Conservation (phyloP, 2,797 vertebrate genomes). For the Gadopsis bispinosus region DNA sequence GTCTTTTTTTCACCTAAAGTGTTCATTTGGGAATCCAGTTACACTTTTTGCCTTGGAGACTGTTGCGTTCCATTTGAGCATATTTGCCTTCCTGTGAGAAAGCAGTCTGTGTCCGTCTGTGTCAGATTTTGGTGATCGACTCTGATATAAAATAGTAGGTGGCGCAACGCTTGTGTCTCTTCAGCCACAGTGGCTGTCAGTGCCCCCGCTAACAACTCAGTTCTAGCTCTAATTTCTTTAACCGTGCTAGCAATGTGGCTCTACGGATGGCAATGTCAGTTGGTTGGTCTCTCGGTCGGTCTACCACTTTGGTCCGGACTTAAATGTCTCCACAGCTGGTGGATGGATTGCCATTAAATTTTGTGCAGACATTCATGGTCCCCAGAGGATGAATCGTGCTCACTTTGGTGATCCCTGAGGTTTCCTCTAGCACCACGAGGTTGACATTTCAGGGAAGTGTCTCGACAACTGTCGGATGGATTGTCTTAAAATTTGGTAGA, state of each 20-base stretch:
- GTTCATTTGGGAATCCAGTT: neutral
- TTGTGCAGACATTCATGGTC: neutral
- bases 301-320: neutral
- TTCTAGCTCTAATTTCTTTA: neutral
- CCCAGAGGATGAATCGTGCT: neutral
- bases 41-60: neutral
- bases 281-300: neutral
- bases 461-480: neutral
- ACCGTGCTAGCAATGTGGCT: neutral
- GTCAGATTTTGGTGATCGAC: neutral
- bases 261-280: neutral
- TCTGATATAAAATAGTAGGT: neutral
- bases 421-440: neutral
- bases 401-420: neutral
- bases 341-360: neutral
- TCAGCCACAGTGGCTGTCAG: neutral
- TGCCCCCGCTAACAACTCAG: neutral
- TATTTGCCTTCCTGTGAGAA: neutral
- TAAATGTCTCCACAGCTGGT: neutral
- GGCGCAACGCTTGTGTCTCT: neutral
- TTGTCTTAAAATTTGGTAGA: neutral
- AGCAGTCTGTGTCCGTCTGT: neutral
- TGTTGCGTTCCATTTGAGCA: neutral
- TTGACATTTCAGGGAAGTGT: neutral
- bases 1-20: neutral